Evolutionary conservation across 2,797 vertebrate genomes (phyloP), one percentile per base, ranked within the genome.

Genomic region (Loris lydekkerianus): DNA sequence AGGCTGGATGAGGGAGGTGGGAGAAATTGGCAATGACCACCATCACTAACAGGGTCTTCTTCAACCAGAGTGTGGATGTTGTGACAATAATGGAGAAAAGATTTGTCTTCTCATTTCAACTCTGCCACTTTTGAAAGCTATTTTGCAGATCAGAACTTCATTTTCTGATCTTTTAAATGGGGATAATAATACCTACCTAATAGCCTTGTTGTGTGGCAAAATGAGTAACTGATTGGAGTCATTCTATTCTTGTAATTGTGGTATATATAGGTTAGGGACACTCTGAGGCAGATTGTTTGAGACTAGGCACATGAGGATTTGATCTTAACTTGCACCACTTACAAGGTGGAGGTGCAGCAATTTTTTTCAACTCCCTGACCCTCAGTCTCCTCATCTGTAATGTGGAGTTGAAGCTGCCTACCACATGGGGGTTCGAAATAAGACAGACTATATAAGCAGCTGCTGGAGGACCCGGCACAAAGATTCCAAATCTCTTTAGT

Each of bases 111-210:
- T 72, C 67, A 34, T 85, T 11, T 72, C 90, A 84, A 1, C 25
- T 78, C 37, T 73, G 25, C 27, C 46, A 69, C 58, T 95, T 94
- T 53, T 86, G 89, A 6, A 65, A 69, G 5, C 53, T 40, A 83
- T 31, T 97, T 96, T 65, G 2, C 14, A 17, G 89, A 75, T 70
- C 20, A 92, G 91, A 96, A 86, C 3, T 76, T 83, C 20, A 61
- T 46, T 72, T 95, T 93, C 27, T 78, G 18, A 13, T 60, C 43
- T 93, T 14, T 69, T 63, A 40, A 43, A 11, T 69, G 46, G 17
- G 7, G 7, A 27, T 5, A 90, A 1, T 97, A 40, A 88, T 4
- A 58, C 37, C 31, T 70, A 34, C 15, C 29, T 75, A 27, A 63
- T 43, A 89, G 21, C 5, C 10, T 58, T 77, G 23, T 9, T 29